These are phyloP conservation scores for Lepilemur ruficaudatus DNA, from an alignment of 2,797 vertebrate genomes.

Conservation along the genomic window DNA sequence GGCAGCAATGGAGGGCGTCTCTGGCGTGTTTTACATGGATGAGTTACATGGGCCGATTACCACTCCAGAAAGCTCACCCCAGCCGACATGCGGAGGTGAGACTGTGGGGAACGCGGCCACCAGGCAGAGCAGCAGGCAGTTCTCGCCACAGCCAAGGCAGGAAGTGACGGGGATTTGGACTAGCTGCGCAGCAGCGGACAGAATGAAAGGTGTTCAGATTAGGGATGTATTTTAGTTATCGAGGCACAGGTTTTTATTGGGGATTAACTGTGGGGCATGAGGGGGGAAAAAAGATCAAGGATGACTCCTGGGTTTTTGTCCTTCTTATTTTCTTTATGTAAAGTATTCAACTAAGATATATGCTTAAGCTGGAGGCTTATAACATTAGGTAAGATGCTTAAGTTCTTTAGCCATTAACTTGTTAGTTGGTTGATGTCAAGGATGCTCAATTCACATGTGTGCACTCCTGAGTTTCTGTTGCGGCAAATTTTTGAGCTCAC, in stretches of 20 bases:
- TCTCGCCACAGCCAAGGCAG: not conserved
- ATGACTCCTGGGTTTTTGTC: not conserved
- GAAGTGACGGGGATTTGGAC: not conserved
- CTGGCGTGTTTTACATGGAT: not conserved
- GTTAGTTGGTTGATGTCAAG: not conserved
- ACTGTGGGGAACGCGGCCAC: not conserved
- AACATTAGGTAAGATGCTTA: not conserved
- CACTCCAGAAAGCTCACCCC: not conserved
- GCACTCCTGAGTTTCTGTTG: not conserved
- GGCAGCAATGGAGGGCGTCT: fast-evolving
- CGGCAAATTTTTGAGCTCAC: not conserved
- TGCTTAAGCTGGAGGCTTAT: not conserved
- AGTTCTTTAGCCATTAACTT: not conserved
- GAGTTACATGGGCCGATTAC: not conserved
- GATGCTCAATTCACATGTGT: not conserved
- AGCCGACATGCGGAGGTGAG: not conserved
- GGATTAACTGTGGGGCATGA: not conserved
- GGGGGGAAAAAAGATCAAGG: not conserved
- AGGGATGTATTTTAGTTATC: not conserved
- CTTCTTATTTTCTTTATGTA: not conserved
- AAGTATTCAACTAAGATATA: not conserved
- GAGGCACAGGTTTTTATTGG: not conserved
- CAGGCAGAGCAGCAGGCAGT: not conserved
- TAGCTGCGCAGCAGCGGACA: not conserved
- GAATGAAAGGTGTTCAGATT: not conserved